These are phyloP conservation scores for Acomys russatus DNA, from an alignment of 2,797 vertebrate genomes.

Conservation along the genomic window DNA sequence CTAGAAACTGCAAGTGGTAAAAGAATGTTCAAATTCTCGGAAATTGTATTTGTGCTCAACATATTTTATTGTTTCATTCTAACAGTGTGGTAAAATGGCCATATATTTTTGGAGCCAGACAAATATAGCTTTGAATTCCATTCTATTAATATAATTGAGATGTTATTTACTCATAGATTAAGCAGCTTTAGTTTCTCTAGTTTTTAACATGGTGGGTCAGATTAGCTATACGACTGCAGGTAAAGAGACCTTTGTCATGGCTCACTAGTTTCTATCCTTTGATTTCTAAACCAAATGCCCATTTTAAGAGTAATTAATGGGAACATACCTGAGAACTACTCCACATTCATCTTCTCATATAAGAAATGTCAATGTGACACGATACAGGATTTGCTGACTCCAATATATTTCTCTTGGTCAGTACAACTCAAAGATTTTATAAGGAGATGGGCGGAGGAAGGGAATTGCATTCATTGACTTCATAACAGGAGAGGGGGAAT, in stretches of 20 bases:
- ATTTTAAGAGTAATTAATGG: neutral
- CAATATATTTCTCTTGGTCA: neutral
- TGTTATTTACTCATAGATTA: constrained; percentile 42
- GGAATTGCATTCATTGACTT: neutral
- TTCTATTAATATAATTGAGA: neutral
- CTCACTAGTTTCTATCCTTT: constrained; percentile 1
- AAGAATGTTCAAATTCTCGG: constrained; percentile 3
- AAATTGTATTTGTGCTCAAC: constrained; percentile 37
- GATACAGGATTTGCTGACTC: neutral
- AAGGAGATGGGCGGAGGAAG: neutral
- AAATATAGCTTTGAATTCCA: constrained; percentile 42
- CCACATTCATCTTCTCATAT: neutral
- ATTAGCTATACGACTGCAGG: neutral
- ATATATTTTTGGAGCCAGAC: neutral
- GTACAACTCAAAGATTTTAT: neutral
- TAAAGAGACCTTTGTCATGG: neutral
- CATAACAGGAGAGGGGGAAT: neutral
- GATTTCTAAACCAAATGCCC: neutral
- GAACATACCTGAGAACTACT: constrained; percentile 5
- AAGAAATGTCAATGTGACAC: neutral
- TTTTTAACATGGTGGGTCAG: neutral
- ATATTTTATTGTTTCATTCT: constrained; percentile 43
- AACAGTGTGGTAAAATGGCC: neutral
- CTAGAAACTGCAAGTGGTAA: constrained; percentile 22
- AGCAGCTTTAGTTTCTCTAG: constrained; percentile 14